A percentile compares a stretch with the other conserved stretches of the same genome.
Evolutionary conservation across 2,888 invertebrate species (phyloP).

Genomic region (Aphrophora alni): DNA sequence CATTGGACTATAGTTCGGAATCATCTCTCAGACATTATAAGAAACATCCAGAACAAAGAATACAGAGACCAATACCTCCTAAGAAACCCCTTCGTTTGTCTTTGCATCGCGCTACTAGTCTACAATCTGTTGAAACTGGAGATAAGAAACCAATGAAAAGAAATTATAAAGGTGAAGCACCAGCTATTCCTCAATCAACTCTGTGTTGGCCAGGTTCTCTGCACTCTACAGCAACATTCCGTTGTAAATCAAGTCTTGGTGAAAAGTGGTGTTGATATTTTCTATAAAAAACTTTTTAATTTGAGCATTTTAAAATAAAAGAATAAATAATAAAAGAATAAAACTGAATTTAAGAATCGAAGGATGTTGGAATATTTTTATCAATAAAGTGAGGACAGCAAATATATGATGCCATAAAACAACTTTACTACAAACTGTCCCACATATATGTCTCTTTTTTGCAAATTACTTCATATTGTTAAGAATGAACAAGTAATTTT

Average conservation of each 20-base stretch:
- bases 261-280: constrained; percentile 39
- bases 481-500: too few species aligned
- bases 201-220: constrained; percentile 31
- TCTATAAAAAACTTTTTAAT: background rate
- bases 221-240: constrained; percentile 27
- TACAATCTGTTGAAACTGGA: constrained; percentile 69
- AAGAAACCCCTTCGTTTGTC: constrained; percentile 85
- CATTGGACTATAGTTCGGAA: constrained; percentile 67
- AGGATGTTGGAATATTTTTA: too few species aligned
- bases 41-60: constrained; percentile 56
- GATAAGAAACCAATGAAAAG: constrained; percentile 66
- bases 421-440: too few species aligned
- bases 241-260: constrained; percentile 27
- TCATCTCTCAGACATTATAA: constrained; percentile 44
- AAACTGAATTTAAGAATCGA: too few species aligned
- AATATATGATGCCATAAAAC: too few species aligned
- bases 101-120: constrained; percentile 81
- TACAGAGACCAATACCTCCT: constrained; percentile 77
- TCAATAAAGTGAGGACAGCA: too few species aligned
- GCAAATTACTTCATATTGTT: too few species aligned
- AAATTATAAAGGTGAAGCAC: constrained; percentile 63
- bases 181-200: constrained; percentile 45
- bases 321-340: too few species aligned
- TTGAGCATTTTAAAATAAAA: too few species aligned
- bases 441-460: too few species aligned